These are phyloP conservation scores for Artibeus lituratus DNA, from an alignment of 2,797 vertebrate species.

Conservation along the genomic window DNA sequence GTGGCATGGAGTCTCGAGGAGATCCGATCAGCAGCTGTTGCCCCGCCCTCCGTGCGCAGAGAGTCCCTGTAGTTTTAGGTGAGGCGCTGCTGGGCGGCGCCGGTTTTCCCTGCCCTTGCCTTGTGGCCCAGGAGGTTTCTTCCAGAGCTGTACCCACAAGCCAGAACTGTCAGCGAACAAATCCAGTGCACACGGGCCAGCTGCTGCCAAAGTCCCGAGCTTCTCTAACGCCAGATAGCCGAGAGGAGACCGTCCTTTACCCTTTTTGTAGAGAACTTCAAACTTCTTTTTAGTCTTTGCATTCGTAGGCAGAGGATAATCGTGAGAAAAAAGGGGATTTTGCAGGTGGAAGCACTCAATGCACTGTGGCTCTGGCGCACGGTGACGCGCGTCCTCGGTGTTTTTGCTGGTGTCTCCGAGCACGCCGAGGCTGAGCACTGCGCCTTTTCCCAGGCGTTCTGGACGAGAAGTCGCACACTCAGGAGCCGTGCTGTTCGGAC, in stretches of 20 bases:
- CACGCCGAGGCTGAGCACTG: not conserved
- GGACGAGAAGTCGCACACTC: conserved; percentile 85
- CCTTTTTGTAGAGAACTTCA: not conserved
- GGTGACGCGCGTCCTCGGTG: not conserved
- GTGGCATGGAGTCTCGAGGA: not conserved
- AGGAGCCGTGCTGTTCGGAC: conserved; percentile 92
- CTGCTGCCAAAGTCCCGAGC: not conserved
- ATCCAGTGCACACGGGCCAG: not conserved
- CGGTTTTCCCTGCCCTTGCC: not conserved
- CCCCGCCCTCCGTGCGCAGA: not conserved
- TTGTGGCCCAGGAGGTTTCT: not conserved
- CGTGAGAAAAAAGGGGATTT: not conserved
- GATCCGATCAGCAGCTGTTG: not conserved
- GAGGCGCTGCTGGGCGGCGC: not conserved
- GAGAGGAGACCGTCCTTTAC: not conserved
- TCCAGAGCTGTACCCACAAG: not conserved
- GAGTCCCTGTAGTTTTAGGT: not conserved
- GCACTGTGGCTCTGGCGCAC: not conserved
- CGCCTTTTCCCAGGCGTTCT: conserved; percentile 82
- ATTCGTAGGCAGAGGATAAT: not conserved
- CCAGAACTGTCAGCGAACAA: not conserved
- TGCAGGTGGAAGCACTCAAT: not conserved
- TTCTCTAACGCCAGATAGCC: rapidly evolving
- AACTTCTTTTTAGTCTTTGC: not conserved
- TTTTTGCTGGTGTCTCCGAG: not conserved